Percentiles rank a stretch among this genome's conserved stretches.
These are phyloP conservation scores for Stigmatopora argus DNA, from an alignment of 2,113 vertebrate species.

Conservation along the genomic window DNA sequence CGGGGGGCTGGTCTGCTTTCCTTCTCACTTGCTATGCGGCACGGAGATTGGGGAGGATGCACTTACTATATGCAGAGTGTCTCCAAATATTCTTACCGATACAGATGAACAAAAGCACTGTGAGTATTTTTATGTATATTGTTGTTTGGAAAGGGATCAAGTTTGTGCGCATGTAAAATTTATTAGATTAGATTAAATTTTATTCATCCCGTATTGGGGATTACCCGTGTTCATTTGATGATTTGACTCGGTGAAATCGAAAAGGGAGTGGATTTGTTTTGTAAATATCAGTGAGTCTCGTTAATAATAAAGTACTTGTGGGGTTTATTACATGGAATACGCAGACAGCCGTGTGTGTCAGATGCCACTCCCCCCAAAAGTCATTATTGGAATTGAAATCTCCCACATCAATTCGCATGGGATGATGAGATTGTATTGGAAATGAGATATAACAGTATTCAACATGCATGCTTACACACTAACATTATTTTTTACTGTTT, in stretches of 20 bases:
- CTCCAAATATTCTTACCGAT: constrained; percentile 21
- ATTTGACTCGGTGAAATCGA: neutral
- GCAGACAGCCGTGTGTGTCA: constrained; percentile 11
- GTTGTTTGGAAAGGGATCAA: neutral
- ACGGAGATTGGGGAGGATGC: constrained; percentile 50
- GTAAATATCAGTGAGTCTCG: neutral
- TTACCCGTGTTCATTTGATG: neutral
- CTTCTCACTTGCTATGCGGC: constrained; percentile 52
- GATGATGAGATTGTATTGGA: constrained; percentile 30
- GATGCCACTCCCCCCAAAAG: constrained; percentile 20
- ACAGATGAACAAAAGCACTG: constrained; percentile 23
- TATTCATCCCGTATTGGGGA: no score
- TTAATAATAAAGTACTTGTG: neutral
- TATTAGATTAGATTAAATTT: neutral
- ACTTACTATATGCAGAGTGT: constrained; percentile 12
- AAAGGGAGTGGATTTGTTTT: neutral
- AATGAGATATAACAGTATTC: constrained; percentile 17
- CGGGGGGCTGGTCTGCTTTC: constrained; percentile 53
- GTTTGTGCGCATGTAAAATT: neutral
- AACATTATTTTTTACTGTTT: constrained; percentile 11
- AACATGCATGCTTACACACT: neutral
- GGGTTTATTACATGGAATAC: neutral
- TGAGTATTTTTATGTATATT: constrained; percentile 43
- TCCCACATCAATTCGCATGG: constrained; percentile 32
- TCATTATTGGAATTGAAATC: constrained; percentile 43